Base-by-base conservation (phyloP, 2,888 invertebrate species). In the Lagria hirta region DNA sequence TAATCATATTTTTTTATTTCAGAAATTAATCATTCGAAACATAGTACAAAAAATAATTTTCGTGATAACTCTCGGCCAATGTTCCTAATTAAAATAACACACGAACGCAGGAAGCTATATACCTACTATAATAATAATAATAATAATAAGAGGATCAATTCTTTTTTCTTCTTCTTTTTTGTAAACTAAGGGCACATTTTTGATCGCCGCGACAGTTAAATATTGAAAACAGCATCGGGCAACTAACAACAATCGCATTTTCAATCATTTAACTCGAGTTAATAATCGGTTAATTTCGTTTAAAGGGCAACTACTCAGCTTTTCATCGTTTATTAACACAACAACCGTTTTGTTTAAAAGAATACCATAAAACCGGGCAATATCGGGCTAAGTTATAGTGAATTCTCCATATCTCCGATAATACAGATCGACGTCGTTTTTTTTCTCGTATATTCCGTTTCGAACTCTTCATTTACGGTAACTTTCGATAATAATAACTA, bases 41-140 rank as follows among this genome's bases (percentile, higher is more conserved):
- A 65, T 64, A 70, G 66, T 66, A 68, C 66, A 68, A 68, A 64
- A 68, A 57, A 55, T 38, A 52, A 50, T 57, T 37, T 48, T 61
- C 61, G 65, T 64, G 64, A 64, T 66, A 64, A 49, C 55, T 58
- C 58, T 57, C 57, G 62, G 60, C 58, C 55, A 57, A 58, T 52
- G 61, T 61, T 63, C 61, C 57, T 61, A 62, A 54, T 55, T 49
- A 51, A 52, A 52, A 49, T 36, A 53, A 44, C 60, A 49, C 50
- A 48, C 49, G 15, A 53, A 62, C 61, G 69, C 69, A 68, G 68
- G 60, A 60, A 62, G 66, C 68, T 67, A 65, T 62, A 55, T 55
- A 60, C 60, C 60, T 52, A 57, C 43, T 48, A 51, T 49, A 35
- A 33, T 27, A 40, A n/a, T n/a, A n/a, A n/a, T n/a, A n/a, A n/a